Evolutionary conservation across 2,888 invertebrate genomes (phyloP).

Genomic region (Dioctria linearis): DNA sequence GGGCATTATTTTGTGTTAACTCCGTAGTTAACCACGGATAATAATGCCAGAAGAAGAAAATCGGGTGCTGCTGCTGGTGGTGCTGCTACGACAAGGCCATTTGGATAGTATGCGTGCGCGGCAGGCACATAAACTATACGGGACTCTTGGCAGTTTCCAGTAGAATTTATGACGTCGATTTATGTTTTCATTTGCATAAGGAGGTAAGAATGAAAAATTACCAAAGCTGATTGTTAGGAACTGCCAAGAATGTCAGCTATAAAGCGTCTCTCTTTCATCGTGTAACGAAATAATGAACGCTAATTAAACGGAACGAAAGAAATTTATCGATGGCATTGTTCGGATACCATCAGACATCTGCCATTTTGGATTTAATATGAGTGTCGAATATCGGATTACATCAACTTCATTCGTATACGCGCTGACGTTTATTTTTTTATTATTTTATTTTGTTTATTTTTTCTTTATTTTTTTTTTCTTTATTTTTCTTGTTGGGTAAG

Average conservation of each 20-base stretch:
- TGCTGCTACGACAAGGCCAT: neutral
- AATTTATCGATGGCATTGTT: slow-evolving; percentile 54
- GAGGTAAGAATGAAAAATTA: slow-evolving; percentile 55
- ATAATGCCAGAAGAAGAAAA: too few relatives aligned
- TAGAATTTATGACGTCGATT: slow-evolving; percentile 54
- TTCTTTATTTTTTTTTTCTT: too few relatives aligned
- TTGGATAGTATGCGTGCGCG: neutral
- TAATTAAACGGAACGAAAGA: slow-evolving; percentile 55
- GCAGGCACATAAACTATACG: slow-evolving; percentile 33
- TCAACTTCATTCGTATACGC: neutral
- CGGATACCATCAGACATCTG: slow-evolving; percentile 38
- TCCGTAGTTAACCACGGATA: slow-evolving; percentile 10
- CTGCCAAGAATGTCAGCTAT: slow-evolving; percentile 50
- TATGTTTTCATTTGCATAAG: slow-evolving; percentile 56
- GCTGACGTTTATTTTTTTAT: too few relatives aligned
- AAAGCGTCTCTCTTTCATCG: slow-evolving; percentile 30
- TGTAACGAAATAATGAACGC: slow-evolving; percentile 55
- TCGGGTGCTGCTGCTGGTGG: too few relatives aligned
- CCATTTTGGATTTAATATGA: slow-evolving; percentile 37
- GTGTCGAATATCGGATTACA: slow-evolving; percentile 35
- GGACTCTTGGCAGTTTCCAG: slow-evolving; percentile 20
- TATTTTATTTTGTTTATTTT: too few relatives aligned
- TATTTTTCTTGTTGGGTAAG: too few relatives aligned
- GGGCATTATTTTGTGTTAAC: slow-evolving; percentile 10
- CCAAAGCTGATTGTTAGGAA: slow-evolving; percentile 53